Percentiles rank a stretch among this genome's conserved stretches.
Conservation (phyloP, 2,113 vertebrate genomes). For the Microcebus ravelobensis region DNA sequence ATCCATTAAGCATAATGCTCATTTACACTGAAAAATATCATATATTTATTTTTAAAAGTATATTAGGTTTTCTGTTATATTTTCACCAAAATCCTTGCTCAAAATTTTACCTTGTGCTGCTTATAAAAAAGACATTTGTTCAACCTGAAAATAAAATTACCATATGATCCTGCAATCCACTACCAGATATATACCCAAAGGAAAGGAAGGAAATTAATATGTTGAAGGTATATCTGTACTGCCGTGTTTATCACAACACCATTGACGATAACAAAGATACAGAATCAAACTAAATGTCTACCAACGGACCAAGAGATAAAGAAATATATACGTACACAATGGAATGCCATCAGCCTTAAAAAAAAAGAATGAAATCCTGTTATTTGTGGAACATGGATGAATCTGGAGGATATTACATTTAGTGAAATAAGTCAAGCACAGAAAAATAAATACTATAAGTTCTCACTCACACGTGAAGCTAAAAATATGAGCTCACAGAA, state of each 20-base stretch:
- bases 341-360: not conserved
- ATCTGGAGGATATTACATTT: not conserved
- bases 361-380: not conserved
- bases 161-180: not conserved
- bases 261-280: not conserved
- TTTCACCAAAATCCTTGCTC: not conserved
- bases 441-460: not conserved
- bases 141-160: not conserved
- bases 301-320: not conserved
- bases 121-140: not conserved
- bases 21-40: slow-evolving; percentile 45
- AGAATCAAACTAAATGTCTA: not conserved
- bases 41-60: not conserved
- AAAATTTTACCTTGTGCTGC: not conserved
- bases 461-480: not conserved
- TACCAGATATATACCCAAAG: not conserved
- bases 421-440: not conserved
- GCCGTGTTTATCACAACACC: not conserved
- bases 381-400: not conserved
- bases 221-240: not conserved
- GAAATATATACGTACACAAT: not conserved
- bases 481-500: not conserved
- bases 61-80: not conserved
- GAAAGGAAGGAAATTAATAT: not conserved
- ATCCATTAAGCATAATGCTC: not conserved